A percentile compares a stretch with the other conserved stretches of the same genome.
These are phyloP conservation scores for Rhagoletis zephyria DNA, from an alignment of 1,140 invertebrate genomes.

Conservation along the genomic window DNA sequence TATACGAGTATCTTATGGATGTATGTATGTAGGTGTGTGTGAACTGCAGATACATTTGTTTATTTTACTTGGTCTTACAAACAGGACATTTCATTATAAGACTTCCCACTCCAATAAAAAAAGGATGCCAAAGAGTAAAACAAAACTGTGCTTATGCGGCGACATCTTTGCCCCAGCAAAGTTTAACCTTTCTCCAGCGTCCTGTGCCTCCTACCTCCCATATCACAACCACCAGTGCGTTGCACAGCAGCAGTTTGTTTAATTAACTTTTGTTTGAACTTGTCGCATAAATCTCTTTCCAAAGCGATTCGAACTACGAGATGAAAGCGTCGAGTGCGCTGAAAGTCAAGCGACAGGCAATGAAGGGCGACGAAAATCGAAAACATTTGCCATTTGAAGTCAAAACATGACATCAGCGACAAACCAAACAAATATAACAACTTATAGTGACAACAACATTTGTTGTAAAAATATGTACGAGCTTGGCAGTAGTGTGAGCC, in stretches of 20 bases:
- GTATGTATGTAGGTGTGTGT: too few relatives aligned
- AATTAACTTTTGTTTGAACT: slow-evolving; percentile 52
- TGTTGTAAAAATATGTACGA: slow-evolving; percentile 14
- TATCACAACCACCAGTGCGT: neutral
- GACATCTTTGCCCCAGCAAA: neutral
- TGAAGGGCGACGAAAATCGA: slow-evolving; percentile 36
- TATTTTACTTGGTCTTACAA: neutral
- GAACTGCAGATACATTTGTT: neutral
- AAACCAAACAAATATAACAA: slow-evolving; percentile 41
- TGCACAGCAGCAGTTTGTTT: slow-evolving; percentile 39
- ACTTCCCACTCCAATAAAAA: neutral
- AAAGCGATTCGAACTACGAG: slow-evolving; percentile 25
- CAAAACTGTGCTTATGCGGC: neutral
- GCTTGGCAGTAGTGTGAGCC: neutral
- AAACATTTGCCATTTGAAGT: slow-evolving; percentile 51
- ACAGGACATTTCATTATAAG: neutral
- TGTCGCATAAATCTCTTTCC: slow-evolving; percentile 52
- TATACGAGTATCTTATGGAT: neutral
- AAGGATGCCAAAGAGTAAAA: neutral
- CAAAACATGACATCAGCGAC: slow-evolving; percentile 28
- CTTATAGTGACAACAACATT: slow-evolving; percentile 33
- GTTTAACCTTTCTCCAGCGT: neutral
- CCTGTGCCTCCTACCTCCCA: neutral
- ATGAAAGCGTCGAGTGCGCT: neutral
- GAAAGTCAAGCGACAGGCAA: slow-evolving; percentile 5